A percentile compares a stretch with the other conserved stretches of the same genome.
Conservation (phyloP, 1,140 invertebrate species). For the Amphibalanus amphitrite region DNA sequence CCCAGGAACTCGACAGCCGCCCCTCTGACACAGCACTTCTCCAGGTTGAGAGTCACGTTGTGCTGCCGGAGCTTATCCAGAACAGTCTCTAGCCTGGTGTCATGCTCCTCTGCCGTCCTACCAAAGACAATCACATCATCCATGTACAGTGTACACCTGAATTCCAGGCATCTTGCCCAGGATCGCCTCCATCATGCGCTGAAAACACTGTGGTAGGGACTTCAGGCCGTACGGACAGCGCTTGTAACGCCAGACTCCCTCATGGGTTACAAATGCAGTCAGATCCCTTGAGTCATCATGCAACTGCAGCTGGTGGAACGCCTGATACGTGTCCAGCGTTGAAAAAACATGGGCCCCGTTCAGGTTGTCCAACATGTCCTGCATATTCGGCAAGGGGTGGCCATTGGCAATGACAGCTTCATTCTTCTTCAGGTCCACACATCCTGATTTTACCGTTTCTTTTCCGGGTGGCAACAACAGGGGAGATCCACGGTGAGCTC, state of each 20-base stretch:
- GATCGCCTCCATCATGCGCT: constrained; percentile 13
- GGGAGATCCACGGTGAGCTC: too few species aligned
- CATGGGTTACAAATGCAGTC: constrained; percentile 7
- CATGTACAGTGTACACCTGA: constrained; percentile 11
- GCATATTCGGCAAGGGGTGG: too few species aligned
- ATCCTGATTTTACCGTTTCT: too few species aligned
- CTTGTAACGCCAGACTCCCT: constrained; percentile 14
- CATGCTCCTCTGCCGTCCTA: constrained; percentile 11
- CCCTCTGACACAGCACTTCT: constrained; percentile 10
- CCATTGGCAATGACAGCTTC: too few species aligned
- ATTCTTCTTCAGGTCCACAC: too few species aligned
- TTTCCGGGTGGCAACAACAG: too few species aligned
- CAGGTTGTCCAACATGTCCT: too few species aligned
- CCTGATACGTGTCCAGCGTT: too few species aligned
- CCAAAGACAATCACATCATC: constrained; percentile 16
- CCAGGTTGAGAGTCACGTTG: constrained; percentile 15
- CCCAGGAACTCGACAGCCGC: constrained; percentile 9
- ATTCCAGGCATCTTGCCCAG: constrained; percentile 9
- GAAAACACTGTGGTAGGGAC: constrained; percentile 14
- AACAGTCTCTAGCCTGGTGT: constrained; percentile 9
- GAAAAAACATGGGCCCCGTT: too few species aligned
- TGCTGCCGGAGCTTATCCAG: constrained; percentile 9
- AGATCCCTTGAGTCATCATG: not conserved
- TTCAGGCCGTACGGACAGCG: constrained; percentile 18
- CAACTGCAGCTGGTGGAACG: too few species aligned